phyloP scores from a whole-genome alignment of 2,888 invertebrate species.

The Melanophora roralis region DNA sequence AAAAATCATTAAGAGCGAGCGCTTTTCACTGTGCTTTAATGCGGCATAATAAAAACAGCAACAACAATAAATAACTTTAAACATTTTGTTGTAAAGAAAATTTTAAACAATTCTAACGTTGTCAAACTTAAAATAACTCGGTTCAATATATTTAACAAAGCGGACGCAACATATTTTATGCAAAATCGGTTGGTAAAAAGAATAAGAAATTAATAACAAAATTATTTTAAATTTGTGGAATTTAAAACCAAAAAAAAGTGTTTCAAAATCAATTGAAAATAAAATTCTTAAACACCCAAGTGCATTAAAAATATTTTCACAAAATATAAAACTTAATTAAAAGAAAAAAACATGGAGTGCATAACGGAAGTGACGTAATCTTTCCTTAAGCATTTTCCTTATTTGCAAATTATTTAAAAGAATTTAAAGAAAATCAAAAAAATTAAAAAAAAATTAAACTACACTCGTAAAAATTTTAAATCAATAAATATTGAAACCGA shows the following conservation, averaged over 20 bases:
- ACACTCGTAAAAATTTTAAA: not conserved
- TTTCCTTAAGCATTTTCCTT: slow-evolving; percentile 44
- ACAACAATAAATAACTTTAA: slow-evolving; percentile 32
- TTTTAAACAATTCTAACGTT: slow-evolving; percentile 53
- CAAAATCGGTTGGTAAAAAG: slow-evolving; percentile 39
- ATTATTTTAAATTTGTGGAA: slow-evolving; percentile 31
- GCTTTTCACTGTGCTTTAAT: slow-evolving; percentile 42
- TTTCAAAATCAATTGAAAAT: slow-evolving; percentile 17
- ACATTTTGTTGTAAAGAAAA: slow-evolving; percentile 52
- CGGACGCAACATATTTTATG: slow-evolving; percentile 39
- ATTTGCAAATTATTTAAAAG: slow-evolving; percentile 47
- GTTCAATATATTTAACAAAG: slow-evolving; percentile 49
- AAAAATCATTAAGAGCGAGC: slow-evolving; percentile 43
- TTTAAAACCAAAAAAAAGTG: slow-evolving; percentile 29
- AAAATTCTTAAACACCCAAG: slow-evolving; percentile 28
- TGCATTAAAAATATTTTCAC: slow-evolving; percentile 49
- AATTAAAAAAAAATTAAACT: slow-evolving; percentile 18
- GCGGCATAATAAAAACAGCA: slow-evolving; percentile 3
- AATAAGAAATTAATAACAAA: not conserved
- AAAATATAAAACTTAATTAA: slow-evolving; percentile 14
- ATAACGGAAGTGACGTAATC: slow-evolving; percentile 68
- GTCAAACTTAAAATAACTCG: slow-evolving; percentile 51
- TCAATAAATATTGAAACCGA: slow-evolving; percentile 13
- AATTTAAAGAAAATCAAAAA: slow-evolving; percentile 13
- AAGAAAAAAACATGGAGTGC: slow-evolving; percentile 43